Percentiles rank a stretch among this genome's conserved stretches.
phyloP scores from a whole-genome alignment of 2,797 vertebrate species.

The Acanthis flammea region DNA sequence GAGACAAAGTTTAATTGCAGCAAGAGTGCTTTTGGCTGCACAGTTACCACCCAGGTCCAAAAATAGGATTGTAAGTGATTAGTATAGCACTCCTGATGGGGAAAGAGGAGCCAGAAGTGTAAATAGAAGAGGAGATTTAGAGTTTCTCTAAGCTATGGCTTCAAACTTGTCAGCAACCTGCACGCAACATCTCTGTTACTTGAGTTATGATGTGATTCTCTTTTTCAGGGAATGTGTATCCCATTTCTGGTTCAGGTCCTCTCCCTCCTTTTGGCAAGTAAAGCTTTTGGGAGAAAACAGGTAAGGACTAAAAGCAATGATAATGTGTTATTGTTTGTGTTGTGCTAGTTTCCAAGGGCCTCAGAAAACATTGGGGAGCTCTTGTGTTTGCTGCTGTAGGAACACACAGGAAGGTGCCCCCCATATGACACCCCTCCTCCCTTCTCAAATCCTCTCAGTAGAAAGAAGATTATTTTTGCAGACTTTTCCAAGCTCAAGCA shows the following conservation, averaged over 20 bases:
- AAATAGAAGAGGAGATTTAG: slow-evolving; percentile 13
- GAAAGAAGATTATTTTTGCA: slow-evolving; percentile 45
- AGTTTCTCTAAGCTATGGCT: slow-evolving; percentile 1
- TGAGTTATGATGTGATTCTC: slow-evolving; percentile 1
- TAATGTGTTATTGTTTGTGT: slow-evolving; percentile 8
- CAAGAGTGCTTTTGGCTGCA: background rate
- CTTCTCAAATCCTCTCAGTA: background rate
- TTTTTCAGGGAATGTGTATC: background rate
- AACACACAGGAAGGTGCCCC: slow-evolving; percentile 40
- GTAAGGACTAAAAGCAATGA: background rate
- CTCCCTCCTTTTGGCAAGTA: background rate
- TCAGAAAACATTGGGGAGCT: background rate
- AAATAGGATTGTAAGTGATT: background rate
- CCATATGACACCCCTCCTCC: background rate
- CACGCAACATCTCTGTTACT: background rate
- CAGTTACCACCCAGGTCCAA: background rate
- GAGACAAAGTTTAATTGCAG: background rate
- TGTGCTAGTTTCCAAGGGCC: slow-evolving; percentile 16
- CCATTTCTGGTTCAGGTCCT: background rate
- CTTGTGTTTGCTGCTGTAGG: slow-evolving; percentile 14
- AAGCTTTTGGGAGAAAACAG: background rate
- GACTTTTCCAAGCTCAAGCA: background rate
- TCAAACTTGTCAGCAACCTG: slow-evolving; percentile 44
- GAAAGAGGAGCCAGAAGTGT: background rate
- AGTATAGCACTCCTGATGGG: background rate